Evolutionary conservation across 2,888 invertebrate species (phyloP), one percentile per base, ranked within the genome.

Genomic region (Patella ulyssiponensis): DNA sequence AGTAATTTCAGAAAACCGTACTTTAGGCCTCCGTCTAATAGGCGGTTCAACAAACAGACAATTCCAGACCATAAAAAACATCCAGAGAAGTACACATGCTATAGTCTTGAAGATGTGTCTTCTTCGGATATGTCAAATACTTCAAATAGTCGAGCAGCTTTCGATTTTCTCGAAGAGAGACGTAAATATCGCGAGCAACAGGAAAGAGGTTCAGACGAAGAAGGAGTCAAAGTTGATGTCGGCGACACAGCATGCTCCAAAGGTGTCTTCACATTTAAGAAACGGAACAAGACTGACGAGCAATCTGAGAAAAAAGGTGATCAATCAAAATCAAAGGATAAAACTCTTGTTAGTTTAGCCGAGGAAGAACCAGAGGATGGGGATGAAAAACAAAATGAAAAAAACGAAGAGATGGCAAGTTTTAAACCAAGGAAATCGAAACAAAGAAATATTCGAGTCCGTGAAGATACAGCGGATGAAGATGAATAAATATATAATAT

Each of bases 21-120:
- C 27, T 54, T 23, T 12, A 69, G 74, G 44, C 54, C 70, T 44
- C 77, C 70, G 33, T 27, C 71, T 27, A 27, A 44, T 14, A 44
- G 77, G 44, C 70, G 73, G 3, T 56, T 71, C 23, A 71, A 69
- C 54, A 77, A 82, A 33, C 75, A 81, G 7, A 71, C 76, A 54
- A 77, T 76, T 14, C 88, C 88, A 33, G 88, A 93, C 82, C 94
- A 94, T 87, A 93, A 95, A 87, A 94, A 94, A 82, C 95, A 96
- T 92, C 97, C 96, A 17, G 94, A 95, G 80, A 96, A 95, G 88
- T 97, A 96, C 95, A 94, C 94, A 15, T 95, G 94, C 88, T 97
- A 97, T 87, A 94, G 95, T 20, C 91, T 97, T 23, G 94, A 94
- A 51, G 96, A 96, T 93, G 96, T 96, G 3, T 93, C 93, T 11